Percentiles rank a stretch among this genome's conserved stretches.
Evolutionary conservation across 1,140 invertebrate species (phyloP).

Genomic region (Eupristina koningsbergeri): DNA sequence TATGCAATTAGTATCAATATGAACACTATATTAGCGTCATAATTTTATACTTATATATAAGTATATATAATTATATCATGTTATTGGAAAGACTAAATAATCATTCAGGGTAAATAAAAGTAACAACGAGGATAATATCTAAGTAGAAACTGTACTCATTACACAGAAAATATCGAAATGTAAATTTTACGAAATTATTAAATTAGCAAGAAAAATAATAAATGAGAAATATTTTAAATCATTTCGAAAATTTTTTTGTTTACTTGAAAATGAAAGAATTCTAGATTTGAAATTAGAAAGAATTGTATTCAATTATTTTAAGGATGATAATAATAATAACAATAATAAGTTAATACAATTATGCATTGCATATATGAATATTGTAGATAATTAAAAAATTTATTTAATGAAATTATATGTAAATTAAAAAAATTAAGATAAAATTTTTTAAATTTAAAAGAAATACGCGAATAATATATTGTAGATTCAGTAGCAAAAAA

Average conservation of each 20-base stretch:
- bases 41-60: background rate
- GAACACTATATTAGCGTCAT: background rate
- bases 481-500: no score
- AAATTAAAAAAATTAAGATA: no score
- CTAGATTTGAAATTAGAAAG: conserved; percentile 21
- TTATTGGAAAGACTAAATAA: background rate
- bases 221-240: background rate
- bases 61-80: no score
- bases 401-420: no score
- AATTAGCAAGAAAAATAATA: background rate
- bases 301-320: no score
- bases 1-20: conserved; percentile 1
- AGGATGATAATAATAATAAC: no score
- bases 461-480: no score
- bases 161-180: background rate
- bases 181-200: conserved; percentile 33
- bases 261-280: conserved; percentile 9
- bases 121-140: background rate
- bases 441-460: no score
- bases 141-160: background rate
- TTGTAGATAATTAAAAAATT: no score
- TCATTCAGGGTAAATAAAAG: conserved; percentile 4
- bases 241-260: background rate
- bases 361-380: no score
- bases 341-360: no score